Percentiles rank a stretch among this genome's conserved stretches.
Evolutionary conservation across 2,797 vertebrate species (phyloP).

Genomic region (Lacerta agilis): DNA sequence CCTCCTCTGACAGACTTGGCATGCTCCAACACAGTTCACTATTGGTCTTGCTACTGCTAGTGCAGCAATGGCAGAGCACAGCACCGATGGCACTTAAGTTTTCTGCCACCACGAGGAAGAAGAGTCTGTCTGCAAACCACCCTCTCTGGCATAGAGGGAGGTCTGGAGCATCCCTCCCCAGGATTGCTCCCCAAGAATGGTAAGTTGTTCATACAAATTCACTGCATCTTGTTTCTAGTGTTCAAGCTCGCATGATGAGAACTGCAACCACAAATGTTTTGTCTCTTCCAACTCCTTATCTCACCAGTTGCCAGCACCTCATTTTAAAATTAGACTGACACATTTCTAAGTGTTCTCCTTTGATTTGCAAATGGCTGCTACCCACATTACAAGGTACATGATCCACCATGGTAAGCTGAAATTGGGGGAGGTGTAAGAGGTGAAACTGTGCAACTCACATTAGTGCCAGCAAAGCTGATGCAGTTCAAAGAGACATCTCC

Average conservation of each 20-base stretch:
- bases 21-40: no score
- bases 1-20: no score
- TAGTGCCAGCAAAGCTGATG: constrained; percentile 78
- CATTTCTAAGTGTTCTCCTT: background rate
- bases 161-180: no score
- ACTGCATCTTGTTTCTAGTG: background rate
- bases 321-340: background rate
- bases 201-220: background rate
- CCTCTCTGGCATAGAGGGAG: background rate
- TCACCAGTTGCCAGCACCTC: background rate
- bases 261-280: background rate
- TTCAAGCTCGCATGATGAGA: background rate
- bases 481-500: constrained; percentile 82
- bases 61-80: no score
- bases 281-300: background rate
- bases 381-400: background rate
- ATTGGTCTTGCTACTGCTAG: no score
- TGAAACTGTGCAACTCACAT: background rate
- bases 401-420: background rate
- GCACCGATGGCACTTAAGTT: no score
- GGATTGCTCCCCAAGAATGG: no score
- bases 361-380: background rate
- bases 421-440: background rate
- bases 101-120: no score
- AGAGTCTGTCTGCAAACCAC: no score